Percentiles rank a stretch among this genome's conserved stretches.
Evolutionary conservation across 2,797 vertebrate genomes (phyloP).

Genomic region (Columba guinea): DNA sequence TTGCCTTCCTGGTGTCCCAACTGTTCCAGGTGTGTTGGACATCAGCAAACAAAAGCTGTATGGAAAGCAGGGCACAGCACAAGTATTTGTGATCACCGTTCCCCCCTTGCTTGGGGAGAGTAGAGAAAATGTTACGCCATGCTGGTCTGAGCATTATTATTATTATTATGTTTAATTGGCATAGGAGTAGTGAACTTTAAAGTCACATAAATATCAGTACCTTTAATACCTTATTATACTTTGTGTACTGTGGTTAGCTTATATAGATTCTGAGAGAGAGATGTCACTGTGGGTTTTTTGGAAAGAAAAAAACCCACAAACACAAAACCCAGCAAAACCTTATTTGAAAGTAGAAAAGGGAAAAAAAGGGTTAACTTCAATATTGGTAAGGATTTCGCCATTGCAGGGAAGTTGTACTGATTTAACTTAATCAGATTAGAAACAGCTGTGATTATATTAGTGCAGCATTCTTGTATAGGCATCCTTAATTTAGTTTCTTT

Average conservation of each 20-base stretch:
- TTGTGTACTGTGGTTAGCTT: background rate
- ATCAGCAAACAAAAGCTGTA: background rate
- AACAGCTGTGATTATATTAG: conserved; percentile 50
- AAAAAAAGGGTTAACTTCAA: conserved; percentile 4
- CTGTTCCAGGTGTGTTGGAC: background rate
- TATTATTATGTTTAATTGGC: background rate
- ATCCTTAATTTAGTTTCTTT: conserved; percentile 47
- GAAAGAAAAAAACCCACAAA: background rate
- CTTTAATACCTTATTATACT: background rate
- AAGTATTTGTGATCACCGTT: background rate
- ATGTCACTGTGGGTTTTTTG: background rate
- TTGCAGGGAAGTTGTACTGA: conserved; percentile 7
- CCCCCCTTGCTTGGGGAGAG: background rate
- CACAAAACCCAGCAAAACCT: background rate
- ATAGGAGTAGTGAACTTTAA: background rate
- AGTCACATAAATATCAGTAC: background rate
- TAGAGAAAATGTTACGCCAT: background rate
- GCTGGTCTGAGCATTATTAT: background rate
- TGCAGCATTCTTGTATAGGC: conserved; percentile 38
- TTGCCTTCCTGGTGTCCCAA: background rate
- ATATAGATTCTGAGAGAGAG: background rate
- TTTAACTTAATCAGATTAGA: conserved; percentile 50
- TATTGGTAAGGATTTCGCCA: conserved; percentile 7
- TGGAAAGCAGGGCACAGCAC: background rate
- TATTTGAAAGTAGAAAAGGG: background rate